Conservation (phyloP, 2,113 vertebrate genomes). For the Vanacampus margaritifer region DNA sequence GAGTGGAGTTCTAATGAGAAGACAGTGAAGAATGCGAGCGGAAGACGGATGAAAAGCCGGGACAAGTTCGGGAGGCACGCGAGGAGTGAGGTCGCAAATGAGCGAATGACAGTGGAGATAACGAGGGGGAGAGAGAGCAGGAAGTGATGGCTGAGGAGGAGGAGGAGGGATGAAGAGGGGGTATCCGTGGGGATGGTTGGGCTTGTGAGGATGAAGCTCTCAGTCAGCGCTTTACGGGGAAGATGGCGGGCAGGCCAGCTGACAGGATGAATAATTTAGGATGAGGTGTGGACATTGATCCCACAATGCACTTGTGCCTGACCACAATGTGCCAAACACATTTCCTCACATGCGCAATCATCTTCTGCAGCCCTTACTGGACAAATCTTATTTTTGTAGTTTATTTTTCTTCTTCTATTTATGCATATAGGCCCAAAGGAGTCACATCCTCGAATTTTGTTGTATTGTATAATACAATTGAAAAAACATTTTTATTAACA, state of each 20-base stretch:
- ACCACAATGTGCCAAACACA: conserved; percentile 51
- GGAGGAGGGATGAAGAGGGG: conserved; percentile 53
- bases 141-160: conserved; percentile 46
- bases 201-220: conserved; percentile 47
- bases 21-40: not conserved
- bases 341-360: conserved; percentile 22
- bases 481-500: no score
- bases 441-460: no score
- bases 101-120: conserved; percentile 48
- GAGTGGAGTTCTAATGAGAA: conserved; percentile 54
- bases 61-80: conserved; percentile 30
- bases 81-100: conserved; percentile 37
- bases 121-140: conserved; percentile 34
- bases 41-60: conserved; percentile 47
- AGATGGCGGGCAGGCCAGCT: conserved; percentile 60
- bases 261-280: conserved; percentile 77
- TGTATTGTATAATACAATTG: no score
- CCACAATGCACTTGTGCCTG: conserved; percentile 64
- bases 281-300: conserved; percentile 69
- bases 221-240: conserved; percentile 70
- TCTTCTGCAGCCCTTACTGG: not conserved
- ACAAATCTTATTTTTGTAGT: not conserved
- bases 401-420: no score
- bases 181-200: conserved; percentile 46
- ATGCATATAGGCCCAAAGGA: no score